A percentile compares a stretch with the other conserved stretches of the same genome.
phyloP scores from a whole-genome alignment of 1,140 invertebrate genomes.

The Thaumetopoea pityocampa region DNA sequence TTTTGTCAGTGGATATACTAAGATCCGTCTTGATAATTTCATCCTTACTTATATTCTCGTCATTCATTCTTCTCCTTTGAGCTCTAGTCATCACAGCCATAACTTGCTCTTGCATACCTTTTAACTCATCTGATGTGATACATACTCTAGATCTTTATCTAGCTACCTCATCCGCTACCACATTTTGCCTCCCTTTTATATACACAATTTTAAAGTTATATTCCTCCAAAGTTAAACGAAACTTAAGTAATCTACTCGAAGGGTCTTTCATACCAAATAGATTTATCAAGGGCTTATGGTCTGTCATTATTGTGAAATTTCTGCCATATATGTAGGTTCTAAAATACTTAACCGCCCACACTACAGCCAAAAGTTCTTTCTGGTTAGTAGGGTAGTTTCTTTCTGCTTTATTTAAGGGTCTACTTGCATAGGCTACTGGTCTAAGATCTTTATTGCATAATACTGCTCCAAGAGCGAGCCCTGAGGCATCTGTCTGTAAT shows the following conservation, averaged over 20 bases:
- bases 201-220: slow-evolving; percentile 20
- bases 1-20: slow-evolving; percentile 2
- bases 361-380: slow-evolving; percentile 20
- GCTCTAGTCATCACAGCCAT: slow-evolving; percentile 13
- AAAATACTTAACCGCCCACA: no score
- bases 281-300: slow-evolving; percentile 21
- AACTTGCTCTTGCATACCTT: slow-evolving; percentile 12
- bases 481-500: no score
- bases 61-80: slow-evolving; percentile 12
- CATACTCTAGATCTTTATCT: slow-evolving; percentile 19
- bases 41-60: neutral
- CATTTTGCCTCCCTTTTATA: slow-evolving; percentile 24
- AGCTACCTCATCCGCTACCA: slow-evolving; percentile 22
- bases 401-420: slow-evolving; percentile 15
- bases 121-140: slow-evolving; percentile 21
- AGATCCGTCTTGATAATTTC: neutral
- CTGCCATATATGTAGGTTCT: slow-evolving; percentile 18
- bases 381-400: slow-evolving; percentile 16
- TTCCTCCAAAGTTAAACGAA: slow-evolving; percentile 20
- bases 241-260: slow-evolving; percentile 20
- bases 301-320: slow-evolving; percentile 16
- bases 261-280: slow-evolving; percentile 20
- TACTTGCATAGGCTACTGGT: slow-evolving; percentile 20
- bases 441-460: slow-evolving; percentile 10
- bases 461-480: slow-evolving; percentile 11